Percentiles rank a stretch among this genome's conserved stretches.
phyloP scores from a whole-genome alignment of 1,140 invertebrate species.

The Trichoplusia ni region DNA sequence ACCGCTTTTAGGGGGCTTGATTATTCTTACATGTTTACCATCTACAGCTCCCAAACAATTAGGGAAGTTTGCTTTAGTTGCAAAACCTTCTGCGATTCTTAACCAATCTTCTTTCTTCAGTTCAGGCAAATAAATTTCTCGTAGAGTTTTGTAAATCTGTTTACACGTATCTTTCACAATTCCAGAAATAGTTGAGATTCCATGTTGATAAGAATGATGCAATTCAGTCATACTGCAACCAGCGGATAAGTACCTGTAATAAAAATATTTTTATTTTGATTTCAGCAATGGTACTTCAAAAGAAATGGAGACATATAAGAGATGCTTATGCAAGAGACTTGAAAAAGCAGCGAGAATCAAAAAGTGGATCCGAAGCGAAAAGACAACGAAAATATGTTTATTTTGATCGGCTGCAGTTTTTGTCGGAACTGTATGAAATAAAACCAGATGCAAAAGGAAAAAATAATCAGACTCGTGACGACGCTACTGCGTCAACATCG shows the following conservation, averaged over 20 bases:
- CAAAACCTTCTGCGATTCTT: no score
- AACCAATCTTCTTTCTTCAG: no score
- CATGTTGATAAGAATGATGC: slow-evolving; percentile 13
- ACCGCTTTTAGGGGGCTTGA: no score
- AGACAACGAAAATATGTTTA: slow-evolving; percentile 13
- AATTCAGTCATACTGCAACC: slow-evolving; percentile 12
- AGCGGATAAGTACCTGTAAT: slow-evolving; percentile 2
- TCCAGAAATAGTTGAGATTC: slow-evolving; percentile 15
- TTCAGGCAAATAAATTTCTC: neutral
- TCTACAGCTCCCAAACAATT: no score
- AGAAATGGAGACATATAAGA: slow-evolving; percentile 6
- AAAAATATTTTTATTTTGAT: neutral
- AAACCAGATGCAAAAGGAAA: slow-evolving; percentile 6
- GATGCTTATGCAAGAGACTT: slow-evolving; percentile 3
- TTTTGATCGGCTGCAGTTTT: slow-evolving; percentile 14
- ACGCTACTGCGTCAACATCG: slow-evolving; percentile 1
- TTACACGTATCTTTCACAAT: slow-evolving; percentile 9
- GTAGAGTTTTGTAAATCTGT: slow-evolving; percentile 2
- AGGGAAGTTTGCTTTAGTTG: no score
- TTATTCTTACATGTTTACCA: no score
- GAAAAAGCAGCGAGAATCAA: neutral
- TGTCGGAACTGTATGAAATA: slow-evolving; percentile 6
- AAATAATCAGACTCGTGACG: neutral
- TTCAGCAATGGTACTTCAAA: slow-evolving; percentile 8
- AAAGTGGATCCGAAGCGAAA: slow-evolving; percentile 8